A percentile compares a stretch with the other conserved stretches of the same genome.
Evolutionary conservation across 2,797 vertebrate genomes (phyloP).

Genomic region (Phataginus tricuspis): DNA sequence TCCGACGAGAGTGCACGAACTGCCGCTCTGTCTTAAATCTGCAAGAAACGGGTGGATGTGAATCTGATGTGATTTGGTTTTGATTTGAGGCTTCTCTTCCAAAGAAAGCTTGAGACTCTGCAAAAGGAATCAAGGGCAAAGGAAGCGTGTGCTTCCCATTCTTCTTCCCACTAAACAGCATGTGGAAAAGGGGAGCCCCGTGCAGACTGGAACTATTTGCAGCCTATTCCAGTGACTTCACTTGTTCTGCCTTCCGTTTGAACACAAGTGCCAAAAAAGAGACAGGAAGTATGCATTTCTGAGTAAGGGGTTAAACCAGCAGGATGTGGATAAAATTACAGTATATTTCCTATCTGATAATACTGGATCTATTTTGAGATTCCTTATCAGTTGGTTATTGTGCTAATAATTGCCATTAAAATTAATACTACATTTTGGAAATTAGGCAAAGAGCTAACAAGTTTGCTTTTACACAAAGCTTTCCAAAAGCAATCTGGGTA

Average conservation of each 20-base stretch:
- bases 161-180: constrained; percentile 18
- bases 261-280: constrained; percentile 51
- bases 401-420: constrained; percentile 89
- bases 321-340: constrained; percentile 83
- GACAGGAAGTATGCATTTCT: constrained; percentile 69
- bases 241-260: constrained; percentile 27
- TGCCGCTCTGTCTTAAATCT: background rate
- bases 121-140: constrained; percentile 39
- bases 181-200: background rate
- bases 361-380: constrained; percentile 87
- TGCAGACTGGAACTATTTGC: background rate
- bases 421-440: constrained; percentile 88
- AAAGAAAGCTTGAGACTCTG: constrained; percentile 41
- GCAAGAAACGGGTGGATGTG: background rate
- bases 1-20: background rate
- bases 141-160: background rate
- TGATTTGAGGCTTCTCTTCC: constrained; percentile 9
- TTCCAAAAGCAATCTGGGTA: constrained; percentile 88
- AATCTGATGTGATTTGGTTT: constrained; percentile 42
- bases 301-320: constrained; percentile 86
- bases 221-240: constrained; percentile 29
- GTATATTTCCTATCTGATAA: constrained; percentile 79
- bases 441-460: constrained; percentile 85
- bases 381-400: constrained; percentile 88
- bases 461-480: constrained; percentile 82